Evolutionary conservation across 1,140 invertebrate genomes (phyloP).

Genomic region (Orchestia grillus): DNA sequence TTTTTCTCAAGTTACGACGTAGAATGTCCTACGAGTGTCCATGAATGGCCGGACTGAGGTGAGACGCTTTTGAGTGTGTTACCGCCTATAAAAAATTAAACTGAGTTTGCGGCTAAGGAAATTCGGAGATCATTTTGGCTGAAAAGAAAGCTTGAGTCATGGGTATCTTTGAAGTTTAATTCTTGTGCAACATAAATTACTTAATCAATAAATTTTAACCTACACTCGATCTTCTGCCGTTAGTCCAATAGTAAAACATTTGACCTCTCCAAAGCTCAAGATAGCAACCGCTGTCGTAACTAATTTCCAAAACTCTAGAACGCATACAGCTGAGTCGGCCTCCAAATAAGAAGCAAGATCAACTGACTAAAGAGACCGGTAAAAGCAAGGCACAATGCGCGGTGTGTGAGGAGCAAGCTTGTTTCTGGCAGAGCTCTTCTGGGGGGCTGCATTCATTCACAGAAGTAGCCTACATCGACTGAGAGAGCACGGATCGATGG

Average conservation of each 20-base stretch:
- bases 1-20: no score
- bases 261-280: background rate
- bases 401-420: background rate
- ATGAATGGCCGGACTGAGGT: background rate
- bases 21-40: no score
- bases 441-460: slow-evolving; percentile 4
- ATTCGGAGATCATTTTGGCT: background rate
- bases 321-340: background rate
- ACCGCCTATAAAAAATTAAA: no score
- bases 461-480: background rate
- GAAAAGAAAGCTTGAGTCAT: background rate
- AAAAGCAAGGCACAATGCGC: background rate
- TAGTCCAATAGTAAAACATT: background rate
- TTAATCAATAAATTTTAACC: no score
- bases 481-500: background rate
- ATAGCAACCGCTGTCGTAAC: background rate
- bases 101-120: background rate
- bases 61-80: background rate
- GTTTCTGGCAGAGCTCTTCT: background rate
- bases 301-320: background rate
- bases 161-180: no score
- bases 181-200: no score
- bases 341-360: background rate
- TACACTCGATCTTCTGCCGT: background rate
- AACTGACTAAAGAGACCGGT: background rate